phyloP scores from a whole-genome alignment of 2,797 vertebrate species.

The Thamnophis elegans region DNA sequence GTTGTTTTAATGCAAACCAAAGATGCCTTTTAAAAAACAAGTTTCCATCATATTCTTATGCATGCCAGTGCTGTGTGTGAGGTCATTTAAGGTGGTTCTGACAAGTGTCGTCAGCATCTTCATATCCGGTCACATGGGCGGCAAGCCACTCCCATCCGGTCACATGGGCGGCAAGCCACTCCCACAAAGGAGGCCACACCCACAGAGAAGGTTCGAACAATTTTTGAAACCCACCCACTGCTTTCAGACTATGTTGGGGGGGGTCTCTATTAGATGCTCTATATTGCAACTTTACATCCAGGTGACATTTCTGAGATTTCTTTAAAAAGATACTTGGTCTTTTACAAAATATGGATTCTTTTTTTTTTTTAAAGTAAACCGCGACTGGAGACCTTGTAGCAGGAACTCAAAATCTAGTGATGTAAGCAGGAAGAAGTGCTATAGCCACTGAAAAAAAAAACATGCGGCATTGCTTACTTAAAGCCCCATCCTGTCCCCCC shows the following conservation, averaged over 20 bases:
- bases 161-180: too few species aligned
- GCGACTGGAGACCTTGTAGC: slow-evolving; percentile 78
- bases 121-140: too few species aligned
- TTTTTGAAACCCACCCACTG: too few species aligned
- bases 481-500: slow-evolving; percentile 99
- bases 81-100: too few species aligned
- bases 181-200: too few species aligned
- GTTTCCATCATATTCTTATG: too few species aligned
- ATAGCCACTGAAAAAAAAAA: slow-evolving; percentile 87
- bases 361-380: slow-evolving; percentile 21
- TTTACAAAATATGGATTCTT: slow-evolving; percentile 13
- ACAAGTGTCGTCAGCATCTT: too few species aligned
- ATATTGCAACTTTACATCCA: slow-evolving; percentile 53
- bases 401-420: slow-evolving; percentile 92
- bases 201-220: too few species aligned
- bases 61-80: too few species aligned
- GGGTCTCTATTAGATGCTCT: background rate
- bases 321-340: slow-evolving; percentile 21
- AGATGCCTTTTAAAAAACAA: too few species aligned
- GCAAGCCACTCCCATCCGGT: too few species aligned
- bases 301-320: slow-evolving; percentile 33
- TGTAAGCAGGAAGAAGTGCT: slow-evolving; percentile 92
- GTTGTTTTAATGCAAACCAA: too few species aligned
- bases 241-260: background rate
- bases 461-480: slow-evolving; percentile 99